Percentiles rank a stretch among this genome's conserved stretches.
Conservation (phyloP, 2,113 vertebrate genomes). For the Bujurquina vittata region DNA sequence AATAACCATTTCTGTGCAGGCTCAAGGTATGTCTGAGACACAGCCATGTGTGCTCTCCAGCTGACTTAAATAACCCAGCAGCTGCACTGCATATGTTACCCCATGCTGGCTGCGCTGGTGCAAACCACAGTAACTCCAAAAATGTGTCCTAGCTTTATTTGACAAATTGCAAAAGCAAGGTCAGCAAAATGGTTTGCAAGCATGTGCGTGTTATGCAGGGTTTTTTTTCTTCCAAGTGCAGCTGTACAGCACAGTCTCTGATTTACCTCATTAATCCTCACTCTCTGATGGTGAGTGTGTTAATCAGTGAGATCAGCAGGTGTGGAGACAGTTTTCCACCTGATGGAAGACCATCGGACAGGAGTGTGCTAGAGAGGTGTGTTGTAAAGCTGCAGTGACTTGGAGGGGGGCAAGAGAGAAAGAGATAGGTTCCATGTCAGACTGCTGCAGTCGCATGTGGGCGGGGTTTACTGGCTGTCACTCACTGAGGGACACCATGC, state of each 20-base stretch:
- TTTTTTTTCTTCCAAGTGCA: conserved; percentile 3
- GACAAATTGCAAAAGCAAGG: conserved; percentile 11
- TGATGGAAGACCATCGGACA: conserved; percentile 28
- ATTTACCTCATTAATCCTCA: not conserved
- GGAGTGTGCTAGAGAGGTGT: conserved; percentile 54
- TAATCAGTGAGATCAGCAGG: not conserved
- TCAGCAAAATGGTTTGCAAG: conserved; percentile 15
- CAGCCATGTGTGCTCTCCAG: not conserved
- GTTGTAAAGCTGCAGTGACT: conserved; percentile 69
- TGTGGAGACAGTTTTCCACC: conserved; percentile 2
- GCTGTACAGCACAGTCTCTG: not conserved
- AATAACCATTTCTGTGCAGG: conserved; percentile 56
- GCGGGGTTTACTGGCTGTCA: conserved; percentile 62
- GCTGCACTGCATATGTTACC: conserved; percentile 19
- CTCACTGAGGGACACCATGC: conserved; percentile 59
- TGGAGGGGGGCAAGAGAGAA: not conserved
- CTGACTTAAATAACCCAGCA: conserved; percentile 48
- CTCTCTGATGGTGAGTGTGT: not conserved
- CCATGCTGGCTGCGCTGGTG: not conserved
- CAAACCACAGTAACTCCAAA: not conserved
- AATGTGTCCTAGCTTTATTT: conserved; percentile 6
- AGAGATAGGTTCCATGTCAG: conserved; percentile 60
- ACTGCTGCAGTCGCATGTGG: conserved; percentile 74
- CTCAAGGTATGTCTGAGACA: conserved; percentile 30
- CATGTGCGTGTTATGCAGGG: not conserved